phyloP scores from a whole-genome alignment of 2,888 invertebrate genomes.

The Tipula helvola region DNA sequence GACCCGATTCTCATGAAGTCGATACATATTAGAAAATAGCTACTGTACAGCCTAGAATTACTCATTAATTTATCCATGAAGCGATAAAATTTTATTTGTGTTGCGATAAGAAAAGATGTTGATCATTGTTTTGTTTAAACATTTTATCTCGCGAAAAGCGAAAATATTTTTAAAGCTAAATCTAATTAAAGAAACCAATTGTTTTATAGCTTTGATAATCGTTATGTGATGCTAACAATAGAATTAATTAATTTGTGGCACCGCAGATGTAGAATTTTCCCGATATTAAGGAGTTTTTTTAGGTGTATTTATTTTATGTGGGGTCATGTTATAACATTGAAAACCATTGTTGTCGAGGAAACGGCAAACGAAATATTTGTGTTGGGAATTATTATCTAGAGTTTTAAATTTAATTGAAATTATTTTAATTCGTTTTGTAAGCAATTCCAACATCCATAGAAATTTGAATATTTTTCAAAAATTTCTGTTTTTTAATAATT shows the following conservation, averaged over 20 bases:
- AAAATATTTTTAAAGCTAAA: background rate
- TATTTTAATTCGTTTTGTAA: too few species aligned
- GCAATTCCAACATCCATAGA: too few species aligned
- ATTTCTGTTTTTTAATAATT: too few species aligned
- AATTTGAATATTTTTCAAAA: too few species aligned
- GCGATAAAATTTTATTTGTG: background rate
- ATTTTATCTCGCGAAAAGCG: background rate
- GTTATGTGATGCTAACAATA: background rate
- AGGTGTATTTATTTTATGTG: background rate
- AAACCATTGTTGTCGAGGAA: too few species aligned
- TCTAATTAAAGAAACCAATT: background rate
- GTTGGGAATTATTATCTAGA: too few species aligned
- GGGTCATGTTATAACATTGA: too few species aligned
- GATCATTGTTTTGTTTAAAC: background rate
- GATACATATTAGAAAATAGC: background rate
- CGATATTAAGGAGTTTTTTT: background rate
- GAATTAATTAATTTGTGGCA: background rate
- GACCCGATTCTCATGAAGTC: background rate
- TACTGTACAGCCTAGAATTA: background rate
- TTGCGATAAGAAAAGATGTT: background rate
- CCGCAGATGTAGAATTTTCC: background rate
- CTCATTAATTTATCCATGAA: background rate
- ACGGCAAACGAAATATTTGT: too few species aligned
- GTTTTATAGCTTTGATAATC: background rate
- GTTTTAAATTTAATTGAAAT: too few species aligned